Evolutionary conservation across 2,113 vertebrate species (phyloP), one percentile per base, ranked within the genome.

Genomic region (Vicugna pacos): DNA sequence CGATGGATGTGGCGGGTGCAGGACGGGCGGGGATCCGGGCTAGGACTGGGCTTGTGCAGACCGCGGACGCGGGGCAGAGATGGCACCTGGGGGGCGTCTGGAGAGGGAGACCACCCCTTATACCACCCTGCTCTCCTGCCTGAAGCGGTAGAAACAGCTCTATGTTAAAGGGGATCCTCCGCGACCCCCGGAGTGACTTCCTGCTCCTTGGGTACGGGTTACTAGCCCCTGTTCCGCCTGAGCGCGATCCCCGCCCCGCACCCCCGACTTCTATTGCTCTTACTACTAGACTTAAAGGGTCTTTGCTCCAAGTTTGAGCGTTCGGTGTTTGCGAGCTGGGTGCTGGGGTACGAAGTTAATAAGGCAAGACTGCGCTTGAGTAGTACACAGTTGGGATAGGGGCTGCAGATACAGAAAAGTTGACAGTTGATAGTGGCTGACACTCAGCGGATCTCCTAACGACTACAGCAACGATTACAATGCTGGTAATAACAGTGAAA

Each of bases 211-310:
- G 54, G 48, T 50, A 9, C 48, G 14, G 32, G 26, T 67, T 54
- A 35, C 10, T 35, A 1, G 12, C 28, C 79, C 38, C 15, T 30
- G 1, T 12, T 3, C 0, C 0, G 42, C 12, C 35, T 38, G 42
- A 84, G 70, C n/a, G 30, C 56, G 14, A 42, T 42, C 38, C 38
- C 38, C 38, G 38, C 38, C 38, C 26, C 5, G 28, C 17, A 16
- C 19, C 28, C 32, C 24, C 20, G 16, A 28, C 4, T 20, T 54
- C 14, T 6, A 1, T 28, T 28, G 26, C 35, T n/a, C 32, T 67
- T 28, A n/a, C 3, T 46, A 54, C 48, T 9, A 48, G 67, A 35
- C 50, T 54, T 48, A 4, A n/a, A 0, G 30, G 46, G 4, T 62
- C 67, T 67, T 60, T 8, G 11, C 28, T 60, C 42, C 22, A 60